phyloP scores from a whole-genome alignment of 2,797 vertebrate species.

The Coregonus sp. region DNA sequence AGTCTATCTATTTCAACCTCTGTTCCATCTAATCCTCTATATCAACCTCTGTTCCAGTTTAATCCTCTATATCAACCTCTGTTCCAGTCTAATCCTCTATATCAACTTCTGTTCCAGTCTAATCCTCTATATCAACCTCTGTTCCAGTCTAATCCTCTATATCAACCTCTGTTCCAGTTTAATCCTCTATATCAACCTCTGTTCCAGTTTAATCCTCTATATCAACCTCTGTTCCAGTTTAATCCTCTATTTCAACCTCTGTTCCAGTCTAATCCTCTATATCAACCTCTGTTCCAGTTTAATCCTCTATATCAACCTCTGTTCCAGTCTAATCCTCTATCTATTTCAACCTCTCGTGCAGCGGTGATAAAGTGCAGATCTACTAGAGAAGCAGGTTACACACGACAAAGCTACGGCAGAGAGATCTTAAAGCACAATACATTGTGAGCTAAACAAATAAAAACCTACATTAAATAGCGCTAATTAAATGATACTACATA shows the following conservation, averaged over 20 bases:
- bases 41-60: no score
- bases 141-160: background rate
- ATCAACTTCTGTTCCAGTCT: background rate
- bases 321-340: background rate
- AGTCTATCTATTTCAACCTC: background rate
- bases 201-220: no score
- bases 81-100: no score
- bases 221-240: no score
- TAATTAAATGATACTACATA: constrained; percentile 62
- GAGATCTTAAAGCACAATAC: constrained; percentile 67
- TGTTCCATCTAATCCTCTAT: no score
- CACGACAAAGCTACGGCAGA: constrained; percentile 65
- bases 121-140: no score
- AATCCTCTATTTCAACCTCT: no score
- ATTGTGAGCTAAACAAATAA: constrained; percentile 65
- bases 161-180: background rate
- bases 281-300: background rate
- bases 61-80: no score
- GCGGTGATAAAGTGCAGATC: constrained; percentile 62
- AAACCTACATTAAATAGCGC: constrained; percentile 69
- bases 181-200: background rate
- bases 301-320: no score
- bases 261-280: background rate
- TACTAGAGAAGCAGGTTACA: constrained; percentile 70
- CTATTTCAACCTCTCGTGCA: constrained; percentile 55